These are phyloP conservation scores for Percopsis omiscomaycus DNA, from an alignment of 2,797 vertebrate genomes.

Conservation along the genomic window DNA sequence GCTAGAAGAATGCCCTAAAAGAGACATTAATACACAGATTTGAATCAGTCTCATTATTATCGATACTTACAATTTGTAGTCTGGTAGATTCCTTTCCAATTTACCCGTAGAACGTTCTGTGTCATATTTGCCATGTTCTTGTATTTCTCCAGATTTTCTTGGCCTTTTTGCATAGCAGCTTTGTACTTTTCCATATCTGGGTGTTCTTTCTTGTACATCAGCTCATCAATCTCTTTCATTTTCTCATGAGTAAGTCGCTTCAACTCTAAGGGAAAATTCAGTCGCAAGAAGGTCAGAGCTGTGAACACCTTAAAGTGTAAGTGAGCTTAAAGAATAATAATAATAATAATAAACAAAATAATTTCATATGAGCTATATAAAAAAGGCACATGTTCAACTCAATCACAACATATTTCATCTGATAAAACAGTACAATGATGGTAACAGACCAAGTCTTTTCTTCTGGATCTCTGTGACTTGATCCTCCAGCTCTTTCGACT, in stretches of 20 bases:
- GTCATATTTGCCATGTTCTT: slow-evolving; percentile 72
- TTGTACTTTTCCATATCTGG: slow-evolving; percentile 67
- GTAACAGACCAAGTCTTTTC: slow-evolving; percentile 72
- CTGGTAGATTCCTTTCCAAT: background rate
- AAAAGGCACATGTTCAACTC: background rate
- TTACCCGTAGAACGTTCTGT: slow-evolving; percentile 79
- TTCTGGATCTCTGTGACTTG: slow-evolving; percentile 76
- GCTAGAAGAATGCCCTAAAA: slow-evolving; percentile 76
- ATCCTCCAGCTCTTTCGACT: slow-evolving; percentile 72
- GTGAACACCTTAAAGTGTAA: too few species aligned
- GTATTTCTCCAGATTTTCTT: slow-evolving; percentile 73
- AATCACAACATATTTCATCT: background rate
- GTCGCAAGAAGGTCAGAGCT: too few species aligned
- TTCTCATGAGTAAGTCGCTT: slow-evolving; percentile 75
- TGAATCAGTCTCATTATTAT: background rate
- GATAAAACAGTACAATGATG: background rate
- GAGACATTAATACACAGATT: slow-evolving; percentile 8
- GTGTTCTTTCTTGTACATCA: slow-evolving; percentile 64
- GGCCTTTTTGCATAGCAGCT: slow-evolving; percentile 70
- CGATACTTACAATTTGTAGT: background rate
- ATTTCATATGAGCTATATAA: background rate
- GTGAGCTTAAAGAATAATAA: background rate
- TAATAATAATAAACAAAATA: background rate
- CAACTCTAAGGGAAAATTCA: slow-evolving; percentile 56
- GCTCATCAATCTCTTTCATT: slow-evolving; percentile 74